A percentile compares a stretch with the other conserved stretches of the same genome.
phyloP scores from a whole-genome alignment of 2,888 invertebrate species.

The Thecophora atra region DNA sequence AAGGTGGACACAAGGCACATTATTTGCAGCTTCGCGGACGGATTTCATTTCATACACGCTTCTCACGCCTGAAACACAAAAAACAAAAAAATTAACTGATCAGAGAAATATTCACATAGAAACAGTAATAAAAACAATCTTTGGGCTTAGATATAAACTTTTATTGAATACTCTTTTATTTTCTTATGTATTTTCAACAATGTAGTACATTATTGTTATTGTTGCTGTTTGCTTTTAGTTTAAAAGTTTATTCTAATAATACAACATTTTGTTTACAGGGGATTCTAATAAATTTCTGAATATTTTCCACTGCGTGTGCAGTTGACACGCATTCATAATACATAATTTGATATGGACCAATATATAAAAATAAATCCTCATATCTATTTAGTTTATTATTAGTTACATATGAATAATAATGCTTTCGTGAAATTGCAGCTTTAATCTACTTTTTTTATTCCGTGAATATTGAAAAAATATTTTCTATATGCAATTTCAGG shows the following conservation, averaged over 20 bases:
- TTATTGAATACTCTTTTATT: conserved; percentile 54
- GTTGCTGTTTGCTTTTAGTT: conserved; percentile 11
- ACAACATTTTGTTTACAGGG: conserved; percentile 2
- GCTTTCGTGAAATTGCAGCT: neutral
- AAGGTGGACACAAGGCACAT: neutral
- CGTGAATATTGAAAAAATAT: conserved; percentile 8
- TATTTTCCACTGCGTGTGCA: neutral
- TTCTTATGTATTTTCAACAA: conserved; percentile 39
- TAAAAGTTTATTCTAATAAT: conserved; percentile 3
- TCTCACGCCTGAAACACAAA: conserved; percentile 40
- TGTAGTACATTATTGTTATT: conserved; percentile 36
- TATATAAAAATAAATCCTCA: conserved; percentile 49
- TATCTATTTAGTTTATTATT: conserved; percentile 4
- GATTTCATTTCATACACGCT: conserved; percentile 36
- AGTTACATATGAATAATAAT: conserved; percentile 29
- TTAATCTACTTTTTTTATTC: conserved; percentile 3
- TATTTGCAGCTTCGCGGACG: conserved; percentile 33
- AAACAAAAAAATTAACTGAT: conserved; percentile 42
- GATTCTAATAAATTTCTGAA: neutral
- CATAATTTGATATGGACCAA: conserved; percentile 40
- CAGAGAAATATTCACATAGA: conserved; percentile 16
- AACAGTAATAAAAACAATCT: conserved; percentile 42
- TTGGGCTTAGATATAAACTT: conserved; percentile 53
- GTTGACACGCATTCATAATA: neutral
- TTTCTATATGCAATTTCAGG: conserved; percentile 17